Evolutionary conservation across 2,888 invertebrate species (phyloP).

Genomic region (Leptodirus hochenwartii): DNA sequence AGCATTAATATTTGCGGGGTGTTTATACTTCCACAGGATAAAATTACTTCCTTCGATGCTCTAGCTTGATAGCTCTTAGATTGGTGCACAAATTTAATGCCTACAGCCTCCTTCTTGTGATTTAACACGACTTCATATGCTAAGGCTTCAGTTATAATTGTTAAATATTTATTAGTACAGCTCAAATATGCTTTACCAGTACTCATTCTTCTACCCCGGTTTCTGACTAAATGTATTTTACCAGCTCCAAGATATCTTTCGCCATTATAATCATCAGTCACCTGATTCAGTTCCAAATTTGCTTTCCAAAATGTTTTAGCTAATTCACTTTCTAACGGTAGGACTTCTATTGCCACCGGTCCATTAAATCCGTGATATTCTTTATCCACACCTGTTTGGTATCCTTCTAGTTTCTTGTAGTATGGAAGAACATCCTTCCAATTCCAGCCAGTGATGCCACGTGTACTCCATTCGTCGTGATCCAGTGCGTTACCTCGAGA

Average conservation of each 20-base stretch:
- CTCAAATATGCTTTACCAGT: too few species aligned
- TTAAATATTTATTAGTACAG: too few species aligned
- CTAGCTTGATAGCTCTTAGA: too few species aligned
- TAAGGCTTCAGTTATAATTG: too few species aligned
- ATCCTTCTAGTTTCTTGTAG: conserved; percentile 29
- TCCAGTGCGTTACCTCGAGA: conserved; percentile 42
- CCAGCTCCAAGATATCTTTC: conserved; percentile 43
- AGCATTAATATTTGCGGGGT: conserved; percentile 81
- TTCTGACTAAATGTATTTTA: too few species aligned
- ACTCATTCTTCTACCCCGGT: too few species aligned
- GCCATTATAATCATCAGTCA: conserved; percentile 50
- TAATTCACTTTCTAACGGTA: conserved; percentile 38
- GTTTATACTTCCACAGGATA: conserved; percentile 81
- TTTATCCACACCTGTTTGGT: conserved; percentile 36
- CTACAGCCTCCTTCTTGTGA: too few species aligned
- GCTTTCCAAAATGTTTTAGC: conserved; percentile 42
- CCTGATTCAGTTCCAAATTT: conserved; percentile 45
- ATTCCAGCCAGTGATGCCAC: conserved; percentile 43
- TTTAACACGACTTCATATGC: too few species aligned
- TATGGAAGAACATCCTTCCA: conserved; percentile 28
- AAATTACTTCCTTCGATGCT: too few species aligned
- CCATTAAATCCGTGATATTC: conserved; percentile 45
- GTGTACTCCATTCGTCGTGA: conserved; percentile 40
- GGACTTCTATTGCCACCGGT: conserved; percentile 42
- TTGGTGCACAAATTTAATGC: too few species aligned